Percentiles rank a stretch among this genome's conserved stretches.
Conservation (phyloP, 2,888 invertebrate genomes). For the Hyles lineata region DNA sequence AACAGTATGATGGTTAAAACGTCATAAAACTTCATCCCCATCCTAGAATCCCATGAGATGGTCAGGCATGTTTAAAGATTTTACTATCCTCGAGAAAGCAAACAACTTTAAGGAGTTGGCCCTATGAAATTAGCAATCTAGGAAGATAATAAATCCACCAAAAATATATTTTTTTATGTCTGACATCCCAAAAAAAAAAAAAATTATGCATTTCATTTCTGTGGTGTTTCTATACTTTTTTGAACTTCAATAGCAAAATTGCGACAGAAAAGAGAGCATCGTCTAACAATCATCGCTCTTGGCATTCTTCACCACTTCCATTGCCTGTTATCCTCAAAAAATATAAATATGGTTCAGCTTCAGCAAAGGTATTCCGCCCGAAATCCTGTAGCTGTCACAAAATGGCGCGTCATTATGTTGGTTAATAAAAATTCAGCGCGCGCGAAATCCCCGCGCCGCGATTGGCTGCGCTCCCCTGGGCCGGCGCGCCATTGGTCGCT, state of each 20-base stretch:
- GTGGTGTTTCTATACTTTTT: too few relatives aligned
- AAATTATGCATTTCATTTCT: too few relatives aligned
- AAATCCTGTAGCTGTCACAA: constrained; percentile 66
- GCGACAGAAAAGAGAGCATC: background rate
- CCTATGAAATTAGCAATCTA: background rate
- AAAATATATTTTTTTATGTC: too few relatives aligned
- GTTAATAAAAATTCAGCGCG: constrained; percentile 85
- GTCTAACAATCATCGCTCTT: background rate
- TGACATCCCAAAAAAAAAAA: too few relatives aligned
- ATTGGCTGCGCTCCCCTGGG: constrained; percentile 76
- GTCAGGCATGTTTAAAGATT: background rate
- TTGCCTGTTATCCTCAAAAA: background rate
- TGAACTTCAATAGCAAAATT: background rate
- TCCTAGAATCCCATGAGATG: too few relatives aligned
- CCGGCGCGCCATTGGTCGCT: constrained; percentile 71
- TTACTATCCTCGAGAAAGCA: background rate
- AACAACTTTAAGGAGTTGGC: background rate
- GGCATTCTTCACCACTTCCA: background rate
- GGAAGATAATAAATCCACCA: too few relatives aligned
- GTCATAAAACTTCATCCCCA: too few relatives aligned
- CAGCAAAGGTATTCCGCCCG: constrained; percentile 21
- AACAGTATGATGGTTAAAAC: too few relatives aligned
- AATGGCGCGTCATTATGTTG: constrained; percentile 82
- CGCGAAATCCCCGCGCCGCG: constrained; percentile 72
- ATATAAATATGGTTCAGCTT: constrained; percentile 13